Evolutionary conservation across 1,140 invertebrate species (phyloP).

Genomic region (Asbolus verrucosus): DNA sequence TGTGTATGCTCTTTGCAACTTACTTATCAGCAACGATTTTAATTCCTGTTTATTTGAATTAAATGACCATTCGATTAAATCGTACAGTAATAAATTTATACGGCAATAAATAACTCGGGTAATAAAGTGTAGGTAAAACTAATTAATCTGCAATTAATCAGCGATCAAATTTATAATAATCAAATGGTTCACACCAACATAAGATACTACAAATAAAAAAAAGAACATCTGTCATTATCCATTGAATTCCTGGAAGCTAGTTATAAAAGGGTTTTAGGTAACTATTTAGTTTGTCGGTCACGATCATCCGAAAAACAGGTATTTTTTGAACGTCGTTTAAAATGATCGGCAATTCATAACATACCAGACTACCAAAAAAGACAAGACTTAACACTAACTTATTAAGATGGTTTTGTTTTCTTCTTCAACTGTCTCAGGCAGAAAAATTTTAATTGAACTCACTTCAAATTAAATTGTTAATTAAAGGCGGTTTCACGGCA

Average conservation of each 20-base stretch:
- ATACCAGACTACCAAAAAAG: conserved; percentile 26
- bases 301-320: conserved; percentile 35
- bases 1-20: too few relatives aligned
- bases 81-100: too few relatives aligned
- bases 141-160: too few relatives aligned
- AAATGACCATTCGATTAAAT: too few relatives aligned
- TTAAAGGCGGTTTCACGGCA: conserved; percentile 3
- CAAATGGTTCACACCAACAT: too few relatives aligned
- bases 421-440: conserved; percentile 14
- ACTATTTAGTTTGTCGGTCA: conserved; percentile 30
- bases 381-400: conserved; percentile 29
- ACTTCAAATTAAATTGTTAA: conserved; percentile 11
- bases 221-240: too few relatives aligned
- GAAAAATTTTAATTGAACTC: conserved; percentile 34
- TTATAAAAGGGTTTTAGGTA: conserved; percentile 1
- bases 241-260: conserved; percentile 15
- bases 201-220: too few relatives aligned
- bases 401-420: conserved; percentile 29
- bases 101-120: too few relatives aligned
- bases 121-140: too few relatives aligned
- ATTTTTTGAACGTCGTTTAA: conserved; percentile 16
- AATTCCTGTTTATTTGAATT: too few relatives aligned
- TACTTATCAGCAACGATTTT: too few relatives aligned
- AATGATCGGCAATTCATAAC: conserved; percentile 17
- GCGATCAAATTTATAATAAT: too few relatives aligned